Conservation (phyloP, 1,140 invertebrate genomes). For the Mycetomoellerius zeteki region DNA sequence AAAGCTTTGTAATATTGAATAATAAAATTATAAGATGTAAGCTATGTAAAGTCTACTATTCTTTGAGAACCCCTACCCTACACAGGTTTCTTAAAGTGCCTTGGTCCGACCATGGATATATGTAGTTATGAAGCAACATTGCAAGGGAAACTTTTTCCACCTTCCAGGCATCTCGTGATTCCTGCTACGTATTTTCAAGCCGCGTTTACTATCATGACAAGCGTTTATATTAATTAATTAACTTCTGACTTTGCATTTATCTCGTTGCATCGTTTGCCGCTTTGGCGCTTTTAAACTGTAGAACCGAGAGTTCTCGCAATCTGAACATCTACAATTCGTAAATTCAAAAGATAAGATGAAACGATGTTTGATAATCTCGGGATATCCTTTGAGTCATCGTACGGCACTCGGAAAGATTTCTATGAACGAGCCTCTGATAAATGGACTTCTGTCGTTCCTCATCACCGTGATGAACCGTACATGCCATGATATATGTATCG, state of each 20-base stretch:
- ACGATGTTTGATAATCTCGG: slow-evolving; percentile 31
- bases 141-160: slow-evolving; percentile 27
- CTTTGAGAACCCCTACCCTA: neutral
- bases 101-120: slow-evolving; percentile 36
- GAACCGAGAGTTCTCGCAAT: neutral
- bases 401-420: slow-evolving; percentile 33
- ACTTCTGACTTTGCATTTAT: slow-evolving; percentile 20
- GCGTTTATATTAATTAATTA: slow-evolving; percentile 59
- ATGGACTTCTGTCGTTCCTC: slow-evolving; percentile 53
- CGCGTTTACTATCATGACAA: slow-evolving; percentile 35
- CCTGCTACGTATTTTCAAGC: slow-evolving; percentile 38
- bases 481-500: slow-evolving; percentile 19
- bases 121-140: slow-evolving; percentile 41
- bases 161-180: slow-evolving; percentile 35
- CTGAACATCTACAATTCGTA: neutral
- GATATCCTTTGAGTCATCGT: slow-evolving; percentile 32
- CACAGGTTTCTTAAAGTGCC: neutral
- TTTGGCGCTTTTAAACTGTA: neutral
- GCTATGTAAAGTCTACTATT: neutral
- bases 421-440: slow-evolving; percentile 49
- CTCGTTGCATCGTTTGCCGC: slow-evolving; percentile 13
- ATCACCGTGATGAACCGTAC: slow-evolving; percentile 29
- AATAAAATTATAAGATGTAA: slow-evolving; percentile 1
- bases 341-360: slow-evolving; percentile 34
- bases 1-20: neutral